A percentile compares a stretch with the other conserved stretches of the same genome.
Conservation (phyloP, 2,113 vertebrate species). For the Actenoides hombroni region DNA sequence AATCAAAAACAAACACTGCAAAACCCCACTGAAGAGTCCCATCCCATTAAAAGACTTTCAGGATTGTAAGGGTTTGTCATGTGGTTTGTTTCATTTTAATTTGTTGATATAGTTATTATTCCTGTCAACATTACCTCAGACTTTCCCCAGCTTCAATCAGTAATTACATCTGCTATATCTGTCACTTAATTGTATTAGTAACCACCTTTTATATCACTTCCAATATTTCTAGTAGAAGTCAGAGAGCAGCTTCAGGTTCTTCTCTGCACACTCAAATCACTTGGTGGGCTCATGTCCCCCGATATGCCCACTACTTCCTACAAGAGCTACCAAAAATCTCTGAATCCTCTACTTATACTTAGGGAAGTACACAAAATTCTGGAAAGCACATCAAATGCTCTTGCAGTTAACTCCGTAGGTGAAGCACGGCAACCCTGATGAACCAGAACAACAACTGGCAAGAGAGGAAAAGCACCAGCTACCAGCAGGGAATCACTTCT, state of each 20-base stretch:
- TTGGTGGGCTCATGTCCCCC: not conserved
- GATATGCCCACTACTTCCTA: not conserved
- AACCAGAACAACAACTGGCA: not conserved
- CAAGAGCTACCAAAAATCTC: not conserved
- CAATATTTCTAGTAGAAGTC: not conserved
- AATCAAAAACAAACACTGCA: constrained; percentile 13
- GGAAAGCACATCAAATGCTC: not conserved
- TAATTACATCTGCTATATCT: not conserved
- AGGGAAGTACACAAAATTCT: not conserved
- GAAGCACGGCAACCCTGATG: not conserved
- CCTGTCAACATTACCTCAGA: not conserved
- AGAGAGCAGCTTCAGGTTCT: not conserved
- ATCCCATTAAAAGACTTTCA: not conserved
- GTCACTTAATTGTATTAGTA: not conserved
- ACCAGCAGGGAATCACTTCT: not conserved
- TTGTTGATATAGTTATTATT: not conserved
- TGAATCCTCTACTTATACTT: not conserved
- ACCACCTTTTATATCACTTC: not conserved
- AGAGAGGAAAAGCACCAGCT: not conserved
- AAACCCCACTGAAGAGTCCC: not conserved
- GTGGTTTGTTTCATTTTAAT: constrained; percentile 38
- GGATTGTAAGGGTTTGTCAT: not conserved
- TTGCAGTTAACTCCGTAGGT: fast-evolving
- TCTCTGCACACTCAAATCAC: not conserved
- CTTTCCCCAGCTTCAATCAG: not conserved